Evolutionary conservation across 2,888 invertebrate species (phyloP), one percentile per base, ranked within the genome.

Genomic region (Amphimallon solstitiale): DNA sequence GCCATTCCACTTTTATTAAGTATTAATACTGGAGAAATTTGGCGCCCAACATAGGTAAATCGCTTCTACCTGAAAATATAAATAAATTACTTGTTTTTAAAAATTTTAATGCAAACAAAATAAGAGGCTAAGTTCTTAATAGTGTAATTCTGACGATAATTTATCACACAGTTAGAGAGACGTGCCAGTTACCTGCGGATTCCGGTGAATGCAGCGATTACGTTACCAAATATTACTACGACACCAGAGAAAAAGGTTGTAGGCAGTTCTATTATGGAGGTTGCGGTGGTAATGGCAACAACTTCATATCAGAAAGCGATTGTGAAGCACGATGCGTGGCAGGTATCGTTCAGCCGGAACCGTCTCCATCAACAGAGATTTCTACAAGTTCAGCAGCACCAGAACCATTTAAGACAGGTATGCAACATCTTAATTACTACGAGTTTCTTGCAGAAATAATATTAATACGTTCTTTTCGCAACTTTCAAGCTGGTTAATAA

Each of bases 201-300:
- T 84, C 88, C 65, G 95, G 95, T 9, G 90, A 90, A 45, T 95
- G 95, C 75, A 87, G 87, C 62, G 89, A 91, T 74, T 93, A 92
- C 77, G 87, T 87, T 4, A 84, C 87, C 67, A 87, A 88, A 66
- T 97, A 93, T 92, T 95, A 92, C 84, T 97, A 87, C 81, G 93
- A 97, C 78, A 89, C 92, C 0, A 86, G 86, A 74, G 88, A 89
- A 49, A 86, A 88, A 68, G 84, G 85, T 35, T 98, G 97, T 80
- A 84, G 87, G 60, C 90, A 89, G 76, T 97, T 97, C 83, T 89
- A 92, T 74, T 97, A 91, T 79, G 94, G 95, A 37, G 97, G 97
- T 52, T 97, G 97, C 78, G 92, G 91, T 14, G 97, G 97, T 23
- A 98, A 98, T 78, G 88, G 86, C 1, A 97, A 97, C 82, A 94